Evolutionary conservation across 2,888 invertebrate species (phyloP), one percentile per base, ranked within the genome.

Genomic region (Carcina quercana): DNA sequence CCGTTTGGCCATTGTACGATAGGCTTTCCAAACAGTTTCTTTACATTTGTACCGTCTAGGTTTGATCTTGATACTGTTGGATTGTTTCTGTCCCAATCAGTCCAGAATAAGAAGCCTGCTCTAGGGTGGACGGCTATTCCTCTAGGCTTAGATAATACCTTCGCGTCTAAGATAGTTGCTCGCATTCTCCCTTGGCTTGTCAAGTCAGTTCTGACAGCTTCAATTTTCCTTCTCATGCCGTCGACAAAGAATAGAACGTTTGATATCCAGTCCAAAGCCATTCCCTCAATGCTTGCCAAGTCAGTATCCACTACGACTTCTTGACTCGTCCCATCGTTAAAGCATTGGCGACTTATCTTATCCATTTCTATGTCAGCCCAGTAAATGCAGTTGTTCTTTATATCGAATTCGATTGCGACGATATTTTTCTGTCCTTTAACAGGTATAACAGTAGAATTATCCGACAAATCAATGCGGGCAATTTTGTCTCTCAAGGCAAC

Each of bases 231-330:
- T 21, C 89, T 85, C 32, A 89, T 86, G 0, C 94, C 93, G 57
- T 96, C 95, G 0, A 95, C 93, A 63, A 96, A 96, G 73, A 94
- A 97, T 10, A 97, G 67, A 35, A 93, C 90, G 37, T 92, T 89
- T 0, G 93, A 92, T 8, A 95, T 89, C 94, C 95, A 96, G 68
- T 97, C 96, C 30, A 91, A 87, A 0, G 95, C 92, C 89, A 96
- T 91, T 1, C 95, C 94, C 70, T 96, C 95, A 21, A 96, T 91
- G 5, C 93, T 92, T 11, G 90, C 87, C 35, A 95, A 64, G 47
- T 92, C 90, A 0, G 87, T 89, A 28, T 91, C 90, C 0, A 95
- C 89, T 0, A 95, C 76, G 10, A 91, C 86, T 65, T 94, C 93
- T 3, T 88, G 86, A 5, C 75, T 72, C 22, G 85, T 85, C 1